Base-by-base conservation (phyloP, 30 jellyfish, hydroid and myxozoan genomes). In the Catostylus mosaicus region DNA sequence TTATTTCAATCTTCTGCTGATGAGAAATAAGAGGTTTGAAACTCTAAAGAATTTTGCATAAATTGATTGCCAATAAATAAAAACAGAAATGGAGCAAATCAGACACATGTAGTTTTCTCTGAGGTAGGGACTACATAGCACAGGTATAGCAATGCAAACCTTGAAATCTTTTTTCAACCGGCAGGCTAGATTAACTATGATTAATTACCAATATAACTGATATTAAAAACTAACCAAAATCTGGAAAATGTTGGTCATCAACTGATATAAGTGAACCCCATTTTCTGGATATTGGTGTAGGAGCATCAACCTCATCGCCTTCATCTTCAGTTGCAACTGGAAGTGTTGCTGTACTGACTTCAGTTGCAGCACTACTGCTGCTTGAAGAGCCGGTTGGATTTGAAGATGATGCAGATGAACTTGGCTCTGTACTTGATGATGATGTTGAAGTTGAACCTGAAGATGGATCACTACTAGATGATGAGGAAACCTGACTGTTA, bases 251-350 rank as follows among this genome's bases (percentile, higher is more conserved):
- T 11, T 27, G 26, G 2, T 37, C 65, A 19, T 62, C 52, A 22
- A 22, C 18, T 43, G 90, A 51, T 5, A 64, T 30, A 12, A 79
- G 65, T 20, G 26, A 20, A 1, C 90, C 90, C 90, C 90, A 79
- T 12, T 29, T 57, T 31, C 50, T 57, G 14, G 57, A 27, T 0
- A 10, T n/a, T 64, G 63, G 30, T 30, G 60, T 7, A 9, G 48
- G 26, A 19, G 14, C 64, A 31, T 46, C 74, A 2, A 34, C 40
- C 36, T 79, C 90, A 45, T 64, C 82, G 30, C 57, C 57, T 40
- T 26, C 78, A 7, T 77, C 68, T 18, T 23, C 88, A 24, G 69
- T 12, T 3, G 27, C 22, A 10, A 36, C 65, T 14, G 65, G 73
- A 35, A 63, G 54, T 14, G 82, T 70, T 8, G 75, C 67, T 0